Conservation (phyloP, 1,140 invertebrate species). For the Drosophila tsacasi region DNA sequence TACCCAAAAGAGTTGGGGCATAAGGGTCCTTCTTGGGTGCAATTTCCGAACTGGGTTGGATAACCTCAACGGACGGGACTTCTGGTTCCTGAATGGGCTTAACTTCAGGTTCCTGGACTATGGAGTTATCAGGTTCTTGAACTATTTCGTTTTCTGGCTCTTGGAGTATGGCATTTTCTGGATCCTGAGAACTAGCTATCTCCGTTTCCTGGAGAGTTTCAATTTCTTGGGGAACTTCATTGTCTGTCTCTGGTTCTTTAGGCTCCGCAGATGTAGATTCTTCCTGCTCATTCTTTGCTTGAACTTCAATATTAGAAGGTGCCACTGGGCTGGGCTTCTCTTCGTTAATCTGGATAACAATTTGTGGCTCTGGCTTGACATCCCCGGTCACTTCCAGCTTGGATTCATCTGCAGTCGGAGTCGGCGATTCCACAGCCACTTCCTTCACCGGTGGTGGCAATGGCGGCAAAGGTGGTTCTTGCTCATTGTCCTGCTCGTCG, state of each 20-base stretch:
- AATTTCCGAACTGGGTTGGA: slow-evolving; percentile 40
- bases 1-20: slow-evolving; percentile 64
- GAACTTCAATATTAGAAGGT: slow-evolving; percentile 1
- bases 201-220: neutral
- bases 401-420: neutral
- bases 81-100: neutral
- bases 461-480: slow-evolving; percentile 25
- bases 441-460: slow-evolving; percentile 8
- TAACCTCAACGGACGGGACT: neutral
- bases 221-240: slow-evolving; percentile 2
- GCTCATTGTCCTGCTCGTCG: neutral
- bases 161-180: neutral
- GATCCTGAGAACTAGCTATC: neutral
- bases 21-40: slow-evolving; percentile 67
- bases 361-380: slow-evolving; percentile 18
- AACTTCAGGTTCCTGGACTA: neutral
- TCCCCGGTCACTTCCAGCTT: neutral
- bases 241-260: neutral
- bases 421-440: neutral
- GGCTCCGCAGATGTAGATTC: neutral
- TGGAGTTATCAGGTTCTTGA: neutral
- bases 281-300: neutral
- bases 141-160: neutral
- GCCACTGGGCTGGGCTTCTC: neutral
- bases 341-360: slow-evolving; percentile 25